phyloP scores from a whole-genome alignment of 2,113 vertebrate species.

The Xenus cinereus region DNA sequence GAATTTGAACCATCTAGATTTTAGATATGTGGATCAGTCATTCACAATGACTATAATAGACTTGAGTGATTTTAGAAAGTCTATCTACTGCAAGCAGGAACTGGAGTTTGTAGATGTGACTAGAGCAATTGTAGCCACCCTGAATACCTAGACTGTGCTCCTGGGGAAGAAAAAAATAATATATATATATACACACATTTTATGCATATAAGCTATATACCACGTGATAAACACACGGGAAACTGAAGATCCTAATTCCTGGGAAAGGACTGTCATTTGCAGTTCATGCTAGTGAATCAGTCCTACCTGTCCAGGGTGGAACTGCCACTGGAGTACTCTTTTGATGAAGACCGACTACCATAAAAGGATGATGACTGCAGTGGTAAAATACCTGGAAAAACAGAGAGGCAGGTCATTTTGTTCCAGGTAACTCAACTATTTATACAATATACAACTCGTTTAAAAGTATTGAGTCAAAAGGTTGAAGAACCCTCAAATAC shows the following conservation, averaged over 20 bases:
- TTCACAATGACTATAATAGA: background rate
- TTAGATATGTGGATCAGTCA: background rate
- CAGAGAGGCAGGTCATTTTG: background rate
- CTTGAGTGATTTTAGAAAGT: background rate
- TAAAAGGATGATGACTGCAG: conserved; percentile 94
- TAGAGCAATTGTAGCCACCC: background rate
- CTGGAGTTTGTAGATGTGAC: background rate
- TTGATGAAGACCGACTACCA: conserved; percentile 82
- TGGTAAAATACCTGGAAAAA: conserved; percentile 81
- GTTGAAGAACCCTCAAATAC: background rate
- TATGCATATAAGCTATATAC: background rate
- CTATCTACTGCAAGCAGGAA: background rate
- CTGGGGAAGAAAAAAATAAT: background rate
- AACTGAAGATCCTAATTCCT: background rate
- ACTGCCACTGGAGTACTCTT: conserved; percentile 85
- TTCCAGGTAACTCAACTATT: background rate
- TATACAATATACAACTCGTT: background rate
- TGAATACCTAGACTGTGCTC: background rate
- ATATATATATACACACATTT: background rate
- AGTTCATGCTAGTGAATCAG: background rate
- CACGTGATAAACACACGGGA: background rate
- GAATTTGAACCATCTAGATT: background rate
- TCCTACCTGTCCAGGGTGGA: conserved; percentile 87
- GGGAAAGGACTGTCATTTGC: background rate
- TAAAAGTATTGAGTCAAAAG: background rate